Evolutionary conservation across 2,888 invertebrate species (phyloP), one percentile per base, ranked within the genome.

Genomic region (Pecten maximus): DNA sequence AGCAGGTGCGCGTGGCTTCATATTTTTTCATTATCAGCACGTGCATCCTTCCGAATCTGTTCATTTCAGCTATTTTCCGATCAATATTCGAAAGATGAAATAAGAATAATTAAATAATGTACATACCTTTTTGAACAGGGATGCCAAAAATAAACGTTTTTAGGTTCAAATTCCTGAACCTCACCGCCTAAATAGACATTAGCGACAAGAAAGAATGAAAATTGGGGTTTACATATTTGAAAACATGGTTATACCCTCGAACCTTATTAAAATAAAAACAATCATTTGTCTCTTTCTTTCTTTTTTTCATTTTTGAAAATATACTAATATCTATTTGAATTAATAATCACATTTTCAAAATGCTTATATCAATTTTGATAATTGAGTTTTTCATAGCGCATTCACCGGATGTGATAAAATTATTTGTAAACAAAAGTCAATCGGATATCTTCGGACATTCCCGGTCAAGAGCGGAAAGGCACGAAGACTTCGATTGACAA

Each of bases 81-180:
- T 23, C n/a, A n/a, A n/a, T n/a, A n/a, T n/a, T n/a, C n/a, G 2
- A 60, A 60, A 60, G 6, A 60, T n/a, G 23, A 2, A 16, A 60
- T 16, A 23, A 60, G 23, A 23, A 3, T 60, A n/a, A 8, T 60
- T 60, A 16, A 60, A 60, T 6, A 74, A 74, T 10, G 28, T 35
- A 74, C 74, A 74, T 74, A 74, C 74, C 74, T 74, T 74, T 74
- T 74, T 74, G 23, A 74, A 74, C 74, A 74, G 74, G 74, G 74
- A 19, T 28, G 35, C 35, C 74, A 28, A 74, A 74, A 74, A 74
- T 35, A 35, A 35, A 74, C 74, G 74, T 74, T 74, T 74, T 74
- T 35, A 74, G 74, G 74, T 74, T 74, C 74, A 28, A 74, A 74
- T 74, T 74, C 74, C 74, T 74, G 74, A 74, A 74, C 74, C 74